phyloP scores from a whole-genome alignment of 2,888 invertebrate species.

The Amiota mariae region DNA sequence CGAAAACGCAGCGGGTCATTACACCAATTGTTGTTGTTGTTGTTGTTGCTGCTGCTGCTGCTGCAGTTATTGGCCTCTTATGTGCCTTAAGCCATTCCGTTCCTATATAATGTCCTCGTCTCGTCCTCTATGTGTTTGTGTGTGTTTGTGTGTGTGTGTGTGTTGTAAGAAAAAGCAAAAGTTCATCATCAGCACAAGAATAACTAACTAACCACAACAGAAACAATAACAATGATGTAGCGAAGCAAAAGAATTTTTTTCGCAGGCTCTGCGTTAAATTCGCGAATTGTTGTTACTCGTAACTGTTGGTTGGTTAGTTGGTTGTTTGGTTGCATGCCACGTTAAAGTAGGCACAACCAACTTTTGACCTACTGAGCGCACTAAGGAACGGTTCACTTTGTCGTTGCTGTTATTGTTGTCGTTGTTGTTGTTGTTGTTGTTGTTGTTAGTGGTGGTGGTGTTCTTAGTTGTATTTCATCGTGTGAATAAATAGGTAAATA shows the following conservation, averaged over 20 bases:
- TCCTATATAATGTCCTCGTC: constrained; percentile 4
- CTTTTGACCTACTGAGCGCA: constrained; percentile 53
- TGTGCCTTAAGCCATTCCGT: constrained; percentile 39
- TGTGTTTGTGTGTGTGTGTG: not conserved
- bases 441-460: constrained; percentile 17
- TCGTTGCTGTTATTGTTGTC: constrained; percentile 30
- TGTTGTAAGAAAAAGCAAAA: constrained; percentile 30
- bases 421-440: constrained; percentile 31
- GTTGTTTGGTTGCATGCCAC: constrained; percentile 22
- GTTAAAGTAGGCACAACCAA: constrained; percentile 32
- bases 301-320: not conserved
- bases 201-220: constrained; percentile 43
- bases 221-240: constrained; percentile 35
- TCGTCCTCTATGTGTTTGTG: constrained; percentile 12
- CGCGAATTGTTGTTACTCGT: constrained; percentile 17
- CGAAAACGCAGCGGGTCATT: constrained; percentile 69
- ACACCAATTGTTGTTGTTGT: constrained; percentile 60
- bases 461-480: constrained; percentile 38
- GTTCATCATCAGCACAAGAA: constrained; percentile 48
- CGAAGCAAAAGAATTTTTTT: constrained; percentile 25
- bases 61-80: constrained; percentile 33
- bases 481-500: constrained; percentile 23
- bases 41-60: constrained; percentile 45
- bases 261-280: constrained; percentile 20
- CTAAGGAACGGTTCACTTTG: not conserved